Evolutionary conservation across 2,888 invertebrate genomes (phyloP).

Genomic region (Automeris io): DNA sequence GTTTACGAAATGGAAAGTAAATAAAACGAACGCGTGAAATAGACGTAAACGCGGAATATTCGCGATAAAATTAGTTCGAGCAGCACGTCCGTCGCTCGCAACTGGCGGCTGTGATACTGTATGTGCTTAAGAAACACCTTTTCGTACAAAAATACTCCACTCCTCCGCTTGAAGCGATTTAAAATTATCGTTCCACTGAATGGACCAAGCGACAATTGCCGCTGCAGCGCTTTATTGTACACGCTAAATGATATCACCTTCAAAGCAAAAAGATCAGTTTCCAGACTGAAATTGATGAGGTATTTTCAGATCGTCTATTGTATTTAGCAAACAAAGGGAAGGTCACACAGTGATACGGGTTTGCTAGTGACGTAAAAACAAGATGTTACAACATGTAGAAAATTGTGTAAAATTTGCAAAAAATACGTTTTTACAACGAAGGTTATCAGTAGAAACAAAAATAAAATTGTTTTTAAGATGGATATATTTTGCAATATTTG

Average conservation of each 20-base stretch:
- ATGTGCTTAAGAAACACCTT: slow-evolving; percentile 26
- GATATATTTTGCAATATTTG: background rate
- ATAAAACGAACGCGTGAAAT: slow-evolving; percentile 9
- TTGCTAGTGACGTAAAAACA: slow-evolving; percentile 1
- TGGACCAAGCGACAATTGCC: slow-evolving; percentile 1
- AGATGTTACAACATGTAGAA: background rate
- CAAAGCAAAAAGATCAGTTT: slow-evolving; percentile 6
- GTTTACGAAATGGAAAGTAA: slow-evolving; percentile 2
- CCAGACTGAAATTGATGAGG: slow-evolving; percentile 7
- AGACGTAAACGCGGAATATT: slow-evolving; percentile 36
- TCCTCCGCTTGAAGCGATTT: slow-evolving; percentile 34
- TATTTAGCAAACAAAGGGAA: slow-evolving; percentile 12
- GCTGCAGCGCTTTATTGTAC: slow-evolving; percentile 10
- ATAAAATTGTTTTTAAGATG: background rate
- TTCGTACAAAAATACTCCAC: slow-evolving; percentile 28
- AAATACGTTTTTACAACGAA: no score
- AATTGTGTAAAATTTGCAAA: background rate
- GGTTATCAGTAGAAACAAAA: background rate
- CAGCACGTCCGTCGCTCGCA: slow-evolving; percentile 43
- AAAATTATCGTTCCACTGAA: background rate
- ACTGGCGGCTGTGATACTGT: slow-evolving; percentile 52
- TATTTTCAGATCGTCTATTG: slow-evolving; percentile 11
- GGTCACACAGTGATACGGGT: slow-evolving; percentile 4
- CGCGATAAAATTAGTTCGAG: slow-evolving; percentile 29
- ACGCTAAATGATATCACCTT: slow-evolving; percentile 8